A percentile compares a stretch with the other conserved stretches of the same genome.
Conservation (phyloP, 2,888 invertebrate genomes). For the Hyalella azteca region DNA sequence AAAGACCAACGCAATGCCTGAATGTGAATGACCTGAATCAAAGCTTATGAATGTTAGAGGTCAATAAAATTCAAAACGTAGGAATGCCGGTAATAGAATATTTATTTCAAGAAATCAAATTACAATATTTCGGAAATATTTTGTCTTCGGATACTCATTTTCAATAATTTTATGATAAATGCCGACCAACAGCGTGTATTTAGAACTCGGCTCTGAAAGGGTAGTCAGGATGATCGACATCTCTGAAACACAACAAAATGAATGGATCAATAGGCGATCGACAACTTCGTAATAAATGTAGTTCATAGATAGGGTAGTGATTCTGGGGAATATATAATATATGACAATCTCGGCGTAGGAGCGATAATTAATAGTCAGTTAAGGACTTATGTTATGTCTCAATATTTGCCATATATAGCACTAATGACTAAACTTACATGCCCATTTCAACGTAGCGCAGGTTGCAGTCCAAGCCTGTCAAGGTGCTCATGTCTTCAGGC, state of each 20-base stretch:
- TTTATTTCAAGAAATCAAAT: no score
- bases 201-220: slow-evolving; percentile 29
- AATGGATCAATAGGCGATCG: neutral
- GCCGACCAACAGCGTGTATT: neutral
- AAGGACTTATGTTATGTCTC: neutral
- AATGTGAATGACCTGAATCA: no score
- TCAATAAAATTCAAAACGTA: no score
- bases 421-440: neutral
- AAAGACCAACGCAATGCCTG: no score
- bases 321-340: neutral
- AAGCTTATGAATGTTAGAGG: no score
- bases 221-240: slow-evolving; percentile 24
- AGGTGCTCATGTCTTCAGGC: slow-evolving; percentile 71
- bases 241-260: slow-evolving; percentile 59
- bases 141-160: no score
- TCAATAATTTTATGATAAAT: neutral
- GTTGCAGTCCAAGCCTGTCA: slow-evolving; percentile 75
- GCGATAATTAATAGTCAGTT: no score
- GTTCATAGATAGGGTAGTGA: neutral
- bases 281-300: neutral
- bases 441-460: slow-evolving; percentile 62
- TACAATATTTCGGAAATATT: no score
- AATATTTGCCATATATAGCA: no score
- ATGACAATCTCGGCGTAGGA: neutral
- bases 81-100: no score